A percentile compares a stretch with the other conserved stretches of the same genome.
These are phyloP conservation scores for Trimorus sp. DNA, from an alignment of 2,888 invertebrate species.

Conservation along the genomic window DNA sequence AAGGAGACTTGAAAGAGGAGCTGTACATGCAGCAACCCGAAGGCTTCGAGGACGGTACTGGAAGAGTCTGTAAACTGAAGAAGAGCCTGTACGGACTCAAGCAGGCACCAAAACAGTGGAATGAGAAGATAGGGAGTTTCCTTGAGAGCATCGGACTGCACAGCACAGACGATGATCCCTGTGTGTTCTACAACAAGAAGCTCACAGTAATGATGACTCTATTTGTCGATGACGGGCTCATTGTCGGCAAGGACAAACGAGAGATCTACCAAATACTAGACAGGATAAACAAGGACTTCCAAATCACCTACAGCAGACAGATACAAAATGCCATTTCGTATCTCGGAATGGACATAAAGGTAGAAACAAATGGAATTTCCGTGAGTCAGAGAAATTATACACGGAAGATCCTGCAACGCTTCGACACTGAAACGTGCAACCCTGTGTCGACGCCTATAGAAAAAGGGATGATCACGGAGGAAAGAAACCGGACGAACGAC, in stretches of 20 bases:
- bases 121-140: slow-evolving; percentile 67
- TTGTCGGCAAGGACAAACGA: slow-evolving; percentile 60
- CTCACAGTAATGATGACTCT: slow-evolving; percentile 63
- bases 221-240: slow-evolving; percentile 70
- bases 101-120: slow-evolving; percentile 72
- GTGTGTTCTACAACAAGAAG: slow-evolving; percentile 69
- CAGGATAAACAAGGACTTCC: too few species aligned
- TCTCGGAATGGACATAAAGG: too few species aligned
- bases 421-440: too few species aligned
- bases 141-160: slow-evolving; percentile 65
- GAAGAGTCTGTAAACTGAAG: slow-evolving; percentile 66
- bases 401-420: too few species aligned
- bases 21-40: slow-evolving; percentile 69
- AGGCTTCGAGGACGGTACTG: slow-evolving; percentile 66
- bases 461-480: background rate
- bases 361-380: too few species aligned
- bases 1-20: background rate
- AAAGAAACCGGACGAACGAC: slow-evolving; percentile 31
- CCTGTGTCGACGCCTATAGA: background rate
- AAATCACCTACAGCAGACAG: too few species aligned
- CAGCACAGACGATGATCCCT: slow-evolving; percentile 71
- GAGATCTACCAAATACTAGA: slow-evolving; percentile 56
- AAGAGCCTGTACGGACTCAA: slow-evolving; percentile 55
- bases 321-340: too few species aligned
- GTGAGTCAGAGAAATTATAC: too few species aligned